Evolutionary conservation across 2,797 vertebrate genomes (phyloP).

Genomic region (Erethizon dorsatum): DNA sequence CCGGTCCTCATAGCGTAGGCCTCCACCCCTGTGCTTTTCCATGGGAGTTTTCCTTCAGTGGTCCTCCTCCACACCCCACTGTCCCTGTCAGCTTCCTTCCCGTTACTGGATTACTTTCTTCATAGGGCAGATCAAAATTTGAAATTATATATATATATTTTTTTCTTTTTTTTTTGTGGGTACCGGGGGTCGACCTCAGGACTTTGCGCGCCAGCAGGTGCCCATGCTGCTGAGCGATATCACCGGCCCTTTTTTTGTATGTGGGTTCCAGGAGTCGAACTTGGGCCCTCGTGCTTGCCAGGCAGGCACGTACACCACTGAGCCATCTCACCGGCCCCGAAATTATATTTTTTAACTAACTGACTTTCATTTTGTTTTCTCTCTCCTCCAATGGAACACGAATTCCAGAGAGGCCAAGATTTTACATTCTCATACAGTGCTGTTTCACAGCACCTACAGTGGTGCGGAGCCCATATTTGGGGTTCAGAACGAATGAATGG

Average conservation of each 20-base stretch:
- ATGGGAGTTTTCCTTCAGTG: not conserved
- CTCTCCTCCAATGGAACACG: not conserved
- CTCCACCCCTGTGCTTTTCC: not conserved
- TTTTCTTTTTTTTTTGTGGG: too few species aligned
- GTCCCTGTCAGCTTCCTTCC: not conserved
- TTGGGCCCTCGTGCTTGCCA: too few species aligned
- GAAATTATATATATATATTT: not conserved
- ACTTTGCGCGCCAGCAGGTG: too few species aligned
- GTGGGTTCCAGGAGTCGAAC: too few species aligned
- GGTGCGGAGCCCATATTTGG: too few species aligned
- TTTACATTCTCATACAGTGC: not conserved
- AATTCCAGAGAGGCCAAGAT: not conserved
- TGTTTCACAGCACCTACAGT: not conserved
- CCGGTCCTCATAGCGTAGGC: not conserved
- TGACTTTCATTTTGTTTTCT: slow-evolving; percentile 25
- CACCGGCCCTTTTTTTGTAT: too few species aligned
- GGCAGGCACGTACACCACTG: too few species aligned
- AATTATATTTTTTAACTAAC: not conserved
- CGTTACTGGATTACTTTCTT: not conserved
- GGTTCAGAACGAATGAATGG: not conserved
- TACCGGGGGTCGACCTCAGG: too few species aligned
- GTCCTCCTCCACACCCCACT: not conserved
- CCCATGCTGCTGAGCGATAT: too few species aligned
- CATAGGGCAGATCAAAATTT: not conserved
- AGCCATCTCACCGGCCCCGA: too few species aligned